Evolutionary conservation across 2,888 invertebrate genomes (phyloP).

Genomic region (Blomia tropicalis): DNA sequence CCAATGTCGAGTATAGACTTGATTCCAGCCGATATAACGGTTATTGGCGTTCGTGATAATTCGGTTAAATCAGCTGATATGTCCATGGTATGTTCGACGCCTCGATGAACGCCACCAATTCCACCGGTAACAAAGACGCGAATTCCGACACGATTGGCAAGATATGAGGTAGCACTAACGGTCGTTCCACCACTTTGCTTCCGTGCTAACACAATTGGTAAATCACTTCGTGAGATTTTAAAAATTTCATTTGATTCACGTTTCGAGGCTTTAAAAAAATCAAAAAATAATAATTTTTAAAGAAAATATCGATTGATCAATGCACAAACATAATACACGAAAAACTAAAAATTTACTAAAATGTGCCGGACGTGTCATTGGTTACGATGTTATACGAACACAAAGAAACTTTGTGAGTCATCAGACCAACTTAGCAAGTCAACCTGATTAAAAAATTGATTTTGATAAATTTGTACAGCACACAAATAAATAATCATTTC

Average conservation of each 20-base stretch:
- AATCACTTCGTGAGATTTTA: slow-evolving; percentile 44
- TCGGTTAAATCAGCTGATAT: slow-evolving; percentile 86
- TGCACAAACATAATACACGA: too few species aligned
- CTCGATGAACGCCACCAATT: slow-evolving; percentile 83
- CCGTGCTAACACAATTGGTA: slow-evolving; percentile 50
- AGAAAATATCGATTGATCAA: too few species aligned
- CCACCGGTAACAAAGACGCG: slow-evolving; percentile 83
- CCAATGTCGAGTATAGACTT: slow-evolving; percentile 93
- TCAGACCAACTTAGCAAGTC: too few species aligned
- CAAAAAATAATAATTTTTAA: too few species aligned
- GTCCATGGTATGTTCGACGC: slow-evolving; percentile 69
- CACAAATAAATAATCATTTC: too few species aligned
- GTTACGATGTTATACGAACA: too few species aligned
- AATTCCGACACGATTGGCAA: slow-evolving; percentile 64
- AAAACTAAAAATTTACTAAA: too few species aligned
- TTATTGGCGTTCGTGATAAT: slow-evolving; percentile 64
- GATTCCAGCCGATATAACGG: slow-evolving; percentile 85
- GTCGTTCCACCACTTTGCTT: slow-evolving; percentile 75
- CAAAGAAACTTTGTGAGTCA: too few species aligned
- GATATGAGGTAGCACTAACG: slow-evolving; percentile 78
- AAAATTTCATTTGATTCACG: slow-evolving; percentile 33
- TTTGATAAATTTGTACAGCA: too few species aligned
- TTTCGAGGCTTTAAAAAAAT: too few species aligned
- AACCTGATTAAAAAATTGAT: too few species aligned
- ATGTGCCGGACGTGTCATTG: too few species aligned